Base-by-base conservation (phyloP, 2,888 invertebrate genomes). In the Megamerina dolium region DNA sequence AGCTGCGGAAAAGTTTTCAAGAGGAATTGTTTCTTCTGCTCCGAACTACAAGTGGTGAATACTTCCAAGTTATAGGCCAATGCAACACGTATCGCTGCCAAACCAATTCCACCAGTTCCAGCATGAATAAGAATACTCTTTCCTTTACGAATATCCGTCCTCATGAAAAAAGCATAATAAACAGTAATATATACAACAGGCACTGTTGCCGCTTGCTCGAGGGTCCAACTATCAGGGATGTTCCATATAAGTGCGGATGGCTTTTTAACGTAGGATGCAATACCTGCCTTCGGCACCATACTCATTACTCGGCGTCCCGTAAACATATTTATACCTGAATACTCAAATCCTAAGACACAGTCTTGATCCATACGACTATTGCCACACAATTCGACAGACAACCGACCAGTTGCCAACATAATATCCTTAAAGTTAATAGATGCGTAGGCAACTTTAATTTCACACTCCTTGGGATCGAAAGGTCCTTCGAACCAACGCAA, bases 381-480 rank as follows among this genome's bases (percentile, higher is more conserved):
- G 0, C 86, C 85, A 2, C 89, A 80, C 2, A 87, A 80, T 64
- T 95, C 94, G 0, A 82, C 80, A 6, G 87, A 82, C 5, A 96
- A 77, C 60, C 90, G 90, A 2, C 93, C 95, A 1, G 89, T 89
- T 0, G 94, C 90, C 1, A 90, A 75, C 96, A 96, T 95, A 1
- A 96, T 76, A 67, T 96, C 96, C 60, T 90, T 82, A 80, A 95
- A 96, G 73, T 96, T 97, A 12, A 96, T 67, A 0, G 92, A 80
- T 0, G 89, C 73, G 62, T 86, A 91, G 2, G 77, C 73, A 4
- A 69, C 46, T 46, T 77, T 65, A 2, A 66, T 50, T 4, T 75
- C 58, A 1, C 75, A 73, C 1, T 85, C 82, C 64, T 90, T 26
- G 1, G 52, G 48, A 4, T 51, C 14, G 18, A 77, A 57, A 0